Conservation (phyloP, 1,140 invertebrate species). For the Sitophilus oryzae region DNA sequence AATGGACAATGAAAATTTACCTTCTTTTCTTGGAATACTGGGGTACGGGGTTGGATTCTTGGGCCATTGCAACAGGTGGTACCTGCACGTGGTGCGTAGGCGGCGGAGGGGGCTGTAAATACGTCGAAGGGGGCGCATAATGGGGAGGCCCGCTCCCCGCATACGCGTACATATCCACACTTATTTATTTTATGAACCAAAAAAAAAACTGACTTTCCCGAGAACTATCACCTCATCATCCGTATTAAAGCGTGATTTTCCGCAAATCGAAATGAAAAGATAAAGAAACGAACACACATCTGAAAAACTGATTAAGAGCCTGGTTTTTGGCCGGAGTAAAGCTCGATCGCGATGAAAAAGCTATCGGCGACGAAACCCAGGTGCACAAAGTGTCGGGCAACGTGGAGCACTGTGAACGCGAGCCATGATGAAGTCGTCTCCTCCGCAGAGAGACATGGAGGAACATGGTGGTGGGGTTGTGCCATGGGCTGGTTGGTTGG, state of each 20-base stretch:
- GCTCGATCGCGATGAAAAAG: too few relatives aligned
- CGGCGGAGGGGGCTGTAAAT: slow-evolving; percentile 43
- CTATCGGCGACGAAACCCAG: neutral
- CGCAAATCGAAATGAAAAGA: too few relatives aligned
- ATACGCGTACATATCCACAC: slow-evolving; percentile 47
- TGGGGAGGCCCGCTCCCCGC: slow-evolving; percentile 50
- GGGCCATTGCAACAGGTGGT: slow-evolving; percentile 39
- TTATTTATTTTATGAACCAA: too few relatives aligned
- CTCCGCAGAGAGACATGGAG: too few relatives aligned
- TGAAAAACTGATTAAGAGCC: too few relatives aligned
- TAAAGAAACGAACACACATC: too few relatives aligned
- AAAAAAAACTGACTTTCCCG: too few relatives aligned
- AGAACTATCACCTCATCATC: too few relatives aligned
- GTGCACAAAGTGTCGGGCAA: neutral
- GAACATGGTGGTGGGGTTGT: neutral
- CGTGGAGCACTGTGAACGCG: neutral
- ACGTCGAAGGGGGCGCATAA: slow-evolving; percentile 49
- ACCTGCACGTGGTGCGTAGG: slow-evolving; percentile 43
- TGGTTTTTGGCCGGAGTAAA: too few relatives aligned
- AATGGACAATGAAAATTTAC: too few relatives aligned
- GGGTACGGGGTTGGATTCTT: slow-evolving; percentile 42
- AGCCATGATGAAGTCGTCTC: too few relatives aligned
- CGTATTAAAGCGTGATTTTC: too few relatives aligned
- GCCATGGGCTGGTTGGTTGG: neutral
- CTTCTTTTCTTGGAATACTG: slow-evolving; percentile 49